Evolutionary conservation across 2,797 vertebrate genomes (phyloP).

Genomic region (Channallabes apus): DNA sequence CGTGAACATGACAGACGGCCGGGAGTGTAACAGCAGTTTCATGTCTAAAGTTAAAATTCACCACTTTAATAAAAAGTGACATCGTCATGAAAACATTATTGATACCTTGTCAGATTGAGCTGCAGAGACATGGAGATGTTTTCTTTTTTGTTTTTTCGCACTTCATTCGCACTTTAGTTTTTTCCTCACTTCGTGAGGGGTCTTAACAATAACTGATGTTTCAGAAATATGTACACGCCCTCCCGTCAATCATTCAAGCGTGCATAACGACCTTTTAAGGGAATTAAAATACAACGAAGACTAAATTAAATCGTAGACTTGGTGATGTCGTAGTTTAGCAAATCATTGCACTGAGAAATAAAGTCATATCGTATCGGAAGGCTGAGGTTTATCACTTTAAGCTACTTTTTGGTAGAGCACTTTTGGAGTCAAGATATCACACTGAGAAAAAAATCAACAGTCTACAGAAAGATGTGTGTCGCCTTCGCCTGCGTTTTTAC

Average conservation of each 20-base stretch:
- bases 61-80: neutral
- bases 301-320: neutral
- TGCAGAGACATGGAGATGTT: neutral
- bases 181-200: no score
- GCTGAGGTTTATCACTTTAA: neutral
- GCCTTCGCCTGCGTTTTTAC: no score
- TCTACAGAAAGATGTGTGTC: no score
- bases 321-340: neutral
- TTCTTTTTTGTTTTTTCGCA: no score
- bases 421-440: neutral
- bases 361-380: neutral
- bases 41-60: neutral
- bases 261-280: neutral
- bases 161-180: no score
- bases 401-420: neutral
- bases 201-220: neutral
- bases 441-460: no score
- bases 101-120: neutral
- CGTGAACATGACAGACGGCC: neutral
- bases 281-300: neutral
- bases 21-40: constrained; percentile 8
- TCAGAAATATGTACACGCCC: neutral
- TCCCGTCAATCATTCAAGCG: neutral
- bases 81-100: neutral
- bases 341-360: neutral